phyloP scores from a whole-genome alignment of 2,888 invertebrate species.

The Busseola fusca region DNA sequence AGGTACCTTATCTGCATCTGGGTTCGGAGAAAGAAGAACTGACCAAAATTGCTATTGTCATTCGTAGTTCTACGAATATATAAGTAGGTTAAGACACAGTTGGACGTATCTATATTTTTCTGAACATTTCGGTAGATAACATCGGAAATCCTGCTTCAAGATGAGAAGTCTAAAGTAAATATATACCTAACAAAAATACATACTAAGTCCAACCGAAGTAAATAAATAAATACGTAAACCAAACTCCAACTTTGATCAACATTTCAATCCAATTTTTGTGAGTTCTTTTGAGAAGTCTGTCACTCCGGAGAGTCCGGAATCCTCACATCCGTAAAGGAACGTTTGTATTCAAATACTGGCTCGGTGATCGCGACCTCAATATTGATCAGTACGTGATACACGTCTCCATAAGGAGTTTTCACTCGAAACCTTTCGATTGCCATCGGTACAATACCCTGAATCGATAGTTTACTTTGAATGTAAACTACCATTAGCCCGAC shows the following conservation, averaged over 20 bases:
- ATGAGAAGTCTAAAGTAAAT: background rate
- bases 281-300: constrained; percentile 46
- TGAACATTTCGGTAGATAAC: background rate
- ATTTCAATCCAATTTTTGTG: constrained; percentile 47
- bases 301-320: constrained; percentile 53
- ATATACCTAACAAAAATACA: constrained; percentile 7
- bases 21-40: constrained; percentile 10
- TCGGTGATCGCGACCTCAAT: constrained; percentile 76
- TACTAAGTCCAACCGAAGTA: background rate
- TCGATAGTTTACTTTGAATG: constrained; percentile 56
- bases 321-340: constrained; percentile 72
- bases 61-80: background rate
- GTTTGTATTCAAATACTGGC: constrained; percentile 73
- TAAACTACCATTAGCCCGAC: constrained; percentile 44
- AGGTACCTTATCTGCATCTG: constrained; percentile 28
- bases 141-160: background rate
- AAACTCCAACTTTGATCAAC: constrained; percentile 43
- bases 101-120: background rate
- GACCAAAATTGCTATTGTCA: background rate
- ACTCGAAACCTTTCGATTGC: constrained; percentile 72
- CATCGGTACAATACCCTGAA: constrained; percentile 63
- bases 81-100: background rate
- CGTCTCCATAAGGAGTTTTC: constrained; percentile 77
- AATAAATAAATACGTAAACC: constrained; percentile 27
- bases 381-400: constrained; percentile 81